Evolutionary conservation across 1,140 invertebrate species (phyloP).

Genomic region (Mamestra configurata): DNA sequence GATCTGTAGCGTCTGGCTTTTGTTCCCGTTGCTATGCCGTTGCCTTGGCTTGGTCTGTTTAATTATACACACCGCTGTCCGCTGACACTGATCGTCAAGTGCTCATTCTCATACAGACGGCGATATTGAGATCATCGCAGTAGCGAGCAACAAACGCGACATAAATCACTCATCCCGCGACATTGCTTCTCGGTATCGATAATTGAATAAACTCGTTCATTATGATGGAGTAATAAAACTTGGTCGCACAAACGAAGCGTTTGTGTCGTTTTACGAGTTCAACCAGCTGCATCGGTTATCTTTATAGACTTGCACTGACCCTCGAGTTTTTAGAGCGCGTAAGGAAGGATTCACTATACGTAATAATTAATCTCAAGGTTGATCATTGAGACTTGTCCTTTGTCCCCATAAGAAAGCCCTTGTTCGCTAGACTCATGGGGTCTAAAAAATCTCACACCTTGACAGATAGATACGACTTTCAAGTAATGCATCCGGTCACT

Average conservation of each 20-base stretch:
- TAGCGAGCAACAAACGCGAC: conserved; percentile 55
- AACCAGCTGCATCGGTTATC: conserved; percentile 83
- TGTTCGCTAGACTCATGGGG: not conserved
- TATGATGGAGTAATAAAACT: conserved; percentile 82
- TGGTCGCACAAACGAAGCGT: conserved; percentile 75
- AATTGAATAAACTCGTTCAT: conserved; percentile 87
- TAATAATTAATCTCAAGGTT: conserved; percentile 18
- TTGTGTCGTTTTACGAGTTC: conserved; percentile 83
- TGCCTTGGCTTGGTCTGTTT: not conserved
- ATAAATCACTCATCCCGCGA: conserved; percentile 79
- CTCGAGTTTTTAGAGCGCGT: conserved; percentile 62
- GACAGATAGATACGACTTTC: not conserved
- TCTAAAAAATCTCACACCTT: not conserved
- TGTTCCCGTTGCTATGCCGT: conserved; percentile 37
- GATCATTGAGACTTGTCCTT: conserved; percentile 17
- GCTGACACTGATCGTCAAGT: conserved; percentile 25
- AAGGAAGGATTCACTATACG: conserved; percentile 17
- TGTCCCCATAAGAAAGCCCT: not conserved
- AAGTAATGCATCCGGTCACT: conserved; percentile 34
- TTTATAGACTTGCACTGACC: conserved; percentile 83
- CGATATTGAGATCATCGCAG: conserved; percentile 60
- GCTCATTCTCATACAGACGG: conserved; percentile 24
- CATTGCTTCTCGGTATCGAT: conserved; percentile 82
- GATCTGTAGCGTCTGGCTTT: conserved; percentile 46
- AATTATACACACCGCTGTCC: conserved; percentile 10